A percentile compares a stretch with the other conserved stretches of the same genome.
Evolutionary conservation across 2,797 vertebrate species (phyloP).

Genomic region (Myoxocephalus aenaeus): DNA sequence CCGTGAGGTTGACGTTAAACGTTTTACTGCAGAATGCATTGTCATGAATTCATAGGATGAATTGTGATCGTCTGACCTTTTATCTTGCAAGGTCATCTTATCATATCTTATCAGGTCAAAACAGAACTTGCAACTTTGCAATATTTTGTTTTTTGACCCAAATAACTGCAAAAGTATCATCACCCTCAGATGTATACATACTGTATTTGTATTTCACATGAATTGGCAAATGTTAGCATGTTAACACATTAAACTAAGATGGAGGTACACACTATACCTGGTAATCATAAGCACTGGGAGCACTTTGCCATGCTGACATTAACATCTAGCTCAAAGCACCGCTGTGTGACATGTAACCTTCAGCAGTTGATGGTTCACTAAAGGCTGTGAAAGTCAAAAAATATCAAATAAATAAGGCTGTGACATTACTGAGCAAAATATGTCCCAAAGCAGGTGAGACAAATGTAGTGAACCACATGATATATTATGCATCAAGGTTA

Average conservation of each 20-base stretch:
- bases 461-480: background rate
- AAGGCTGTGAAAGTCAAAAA: background rate
- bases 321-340: too few species aligned
- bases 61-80: background rate
- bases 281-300: too few species aligned
- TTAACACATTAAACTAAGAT: too few species aligned
- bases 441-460: too few species aligned
- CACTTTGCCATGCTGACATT: too few species aligned
- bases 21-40: background rate
- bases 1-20: too few species aligned
- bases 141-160: background rate
- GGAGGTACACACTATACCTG: too few species aligned
- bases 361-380: background rate
- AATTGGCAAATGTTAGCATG: background rate
- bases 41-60: background rate
- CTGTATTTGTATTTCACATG: background rate
- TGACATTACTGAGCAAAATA: too few species aligned
- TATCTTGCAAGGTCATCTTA: background rate
- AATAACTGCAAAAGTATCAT: background rate
- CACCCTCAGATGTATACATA: too few species aligned
- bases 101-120: background rate
- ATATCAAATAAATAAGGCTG: background rate
- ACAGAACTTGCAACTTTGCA: background rate
- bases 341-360: too few species aligned
- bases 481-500: background rate